These are phyloP conservation scores for Lophotis ruficrista DNA, from an alignment of 2,113 vertebrate species.

Conservation along the genomic window DNA sequence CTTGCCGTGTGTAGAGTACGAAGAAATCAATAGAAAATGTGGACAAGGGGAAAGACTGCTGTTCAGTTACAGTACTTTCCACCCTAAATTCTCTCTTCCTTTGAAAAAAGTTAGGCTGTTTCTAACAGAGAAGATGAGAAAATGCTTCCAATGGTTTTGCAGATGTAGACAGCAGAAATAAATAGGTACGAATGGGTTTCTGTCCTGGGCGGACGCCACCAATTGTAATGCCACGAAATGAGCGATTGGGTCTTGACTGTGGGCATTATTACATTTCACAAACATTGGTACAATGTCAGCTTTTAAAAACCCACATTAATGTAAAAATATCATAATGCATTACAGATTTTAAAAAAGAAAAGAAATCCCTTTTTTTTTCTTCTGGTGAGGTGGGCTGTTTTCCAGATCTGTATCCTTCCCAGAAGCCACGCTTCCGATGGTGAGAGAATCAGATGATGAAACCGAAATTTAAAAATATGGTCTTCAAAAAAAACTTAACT, in stretches of 20 bases:
- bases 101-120: not conserved
- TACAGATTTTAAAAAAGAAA: not conserved
- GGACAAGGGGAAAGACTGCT: not conserved
- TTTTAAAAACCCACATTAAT: not conserved
- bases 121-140: not conserved
- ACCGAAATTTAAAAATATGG: not conserved
- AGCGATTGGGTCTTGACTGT: fast-evolving
- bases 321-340: not conserved
- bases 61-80: fast-evolving
- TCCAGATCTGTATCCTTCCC: not conserved
- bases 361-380: no score
- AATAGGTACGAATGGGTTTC: fast-evolving
- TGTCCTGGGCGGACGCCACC: not conserved
- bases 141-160: not conserved
- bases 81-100: not conserved
- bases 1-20: not conserved
- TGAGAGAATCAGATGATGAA: not conserved
- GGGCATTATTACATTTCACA: not conserved
- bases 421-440: not conserved
- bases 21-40: not conserved
- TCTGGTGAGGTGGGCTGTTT: not conserved
- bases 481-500: not conserved
- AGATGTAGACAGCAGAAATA: not conserved
- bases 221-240: not conserved
- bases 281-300: not conserved